Base-by-base conservation (phyloP, 2,113 vertebrate species). In the Aleadryas rufinucha region DNA sequence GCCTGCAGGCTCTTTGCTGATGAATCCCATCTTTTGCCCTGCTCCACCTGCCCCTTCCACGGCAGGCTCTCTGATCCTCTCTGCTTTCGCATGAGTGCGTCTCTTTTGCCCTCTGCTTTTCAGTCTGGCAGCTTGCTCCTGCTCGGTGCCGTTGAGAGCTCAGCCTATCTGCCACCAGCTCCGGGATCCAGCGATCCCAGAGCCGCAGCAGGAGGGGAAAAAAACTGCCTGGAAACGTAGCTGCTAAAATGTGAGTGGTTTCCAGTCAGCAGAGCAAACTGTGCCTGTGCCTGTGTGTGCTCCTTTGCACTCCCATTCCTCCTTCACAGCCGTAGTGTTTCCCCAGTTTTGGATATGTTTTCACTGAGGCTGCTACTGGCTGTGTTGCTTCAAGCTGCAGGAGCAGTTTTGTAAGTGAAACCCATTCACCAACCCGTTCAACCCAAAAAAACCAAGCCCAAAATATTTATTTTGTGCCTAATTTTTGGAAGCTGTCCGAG, bases 101-200 rank as follows among this genome's bases (percentile, higher is more conserved):
- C 83, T 94, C 90, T 96, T 97, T 76, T 96, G 84, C 85, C 68
- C 82, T 87, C 87, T 63, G 93, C 72, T 75, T 96, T 87, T 76
- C 83, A 93, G 4, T 88, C 90, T 90, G 79, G 75, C 93, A 86
- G 85, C 78, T 45, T 85, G 84, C 74, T 95, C 47, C 60, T 52
- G 28, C 66, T 76, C 17, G 8, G 35, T 72, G 77, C 78, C 1
- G 2, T 82, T 87, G 93, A 82, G 49, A 89, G 47, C 72, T 41
- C 44, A 47, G 53, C n/a, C 65, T 92, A 1, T 78, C 82, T 87
- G 79, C 85, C 79, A 83, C 90, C 79, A 78, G 56, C 72, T 56
- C 87, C 0, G 0, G 24, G 39, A 90, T 53, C 84, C 57, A 69
- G 49, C 1, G 1, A 64, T 71, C 74, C 63, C 21, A 35, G 64